Base-by-base conservation (phyloP, 2,888 invertebrate genomes). In the Vandiemenella viatica region DNA sequence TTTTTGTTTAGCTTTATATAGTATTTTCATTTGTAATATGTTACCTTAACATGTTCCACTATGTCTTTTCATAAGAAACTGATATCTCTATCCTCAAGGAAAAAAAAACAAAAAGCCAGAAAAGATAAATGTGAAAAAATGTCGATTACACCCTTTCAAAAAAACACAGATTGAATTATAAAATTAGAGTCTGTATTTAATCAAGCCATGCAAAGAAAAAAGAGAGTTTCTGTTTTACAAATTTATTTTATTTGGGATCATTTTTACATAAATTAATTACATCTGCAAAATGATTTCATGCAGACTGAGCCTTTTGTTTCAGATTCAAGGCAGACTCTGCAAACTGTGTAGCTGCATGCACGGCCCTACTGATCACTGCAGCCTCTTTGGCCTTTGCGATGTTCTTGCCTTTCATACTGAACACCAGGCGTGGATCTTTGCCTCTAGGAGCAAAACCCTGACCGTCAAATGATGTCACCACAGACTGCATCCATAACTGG, bases 341-440 rank as follows among this genome's bases (percentile, higher is more conserved):
- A 26, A 49, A 55, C 22, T 53, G 26, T 19, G 16, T 49, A 5
- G 58, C 60, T 15, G 47, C 51, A 41, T 52, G 50, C 10, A 58
- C 16, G 18, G 53, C 57, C 7, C 21, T 16, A 5, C 44, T 22
- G 4, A 58, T 13, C 43, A 55, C 50, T 17, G 44, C 45, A n/a
- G 52, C 42, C 13, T 53, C 15, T 40, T 69, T 65, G n/a, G 65
- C 62, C 26, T 66, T 64, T 4, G 70, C 67, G 32, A 81, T 69
- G 63, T 75, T 77, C 54, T 76, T 77, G 7, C 73, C 71, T 55
- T 76, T 77, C 78, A 86, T 80, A 62, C 79, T 79, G 44, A 79
- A 80, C 46, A 75, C 72, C 3, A 74, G 64, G 6, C 63, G 60
- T 0, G 73, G 63, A 60, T 77, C 70, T 63, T 79, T 75, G n/a